A percentile compares a stretch with the other conserved stretches of the same genome.
Evolutionary conservation across 2,888 invertebrate species (phyloP).

Genomic region (Cylindroiulus punctatus): DNA sequence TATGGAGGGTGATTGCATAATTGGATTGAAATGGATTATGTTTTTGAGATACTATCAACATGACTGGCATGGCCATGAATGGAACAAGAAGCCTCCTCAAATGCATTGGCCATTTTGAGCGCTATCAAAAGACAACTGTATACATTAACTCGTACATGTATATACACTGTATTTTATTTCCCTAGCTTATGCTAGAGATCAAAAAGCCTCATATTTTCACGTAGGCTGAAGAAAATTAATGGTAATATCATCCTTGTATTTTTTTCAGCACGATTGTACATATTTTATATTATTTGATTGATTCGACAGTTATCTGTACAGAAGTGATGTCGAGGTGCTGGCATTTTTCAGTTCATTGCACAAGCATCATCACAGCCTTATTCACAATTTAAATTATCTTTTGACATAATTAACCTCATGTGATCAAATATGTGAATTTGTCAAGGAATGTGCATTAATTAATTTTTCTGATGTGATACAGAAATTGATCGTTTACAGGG

Average conservation of each 20-base stretch:
- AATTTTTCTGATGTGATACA: constrained; percentile 10
- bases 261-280: constrained; percentile 35
- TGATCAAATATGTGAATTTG: neutral
- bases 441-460: neutral
- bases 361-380: neutral
- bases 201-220: neutral
- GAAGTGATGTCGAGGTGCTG: neutral
- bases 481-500: constrained; percentile 6
- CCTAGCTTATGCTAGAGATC: constrained; percentile 13
- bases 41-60: neutral
- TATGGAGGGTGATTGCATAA: neutral
- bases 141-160: constrained; percentile 11
- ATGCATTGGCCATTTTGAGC: neutral
- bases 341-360: neutral
- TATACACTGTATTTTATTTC: constrained; percentile 33
- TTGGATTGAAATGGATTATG: constrained; percentile 22
- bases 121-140: constrained; percentile 6
- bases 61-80: neutral
- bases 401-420: neutral
- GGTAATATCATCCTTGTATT: constrained; percentile 39
- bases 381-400: neutral
- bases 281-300: constrained; percentile 44
- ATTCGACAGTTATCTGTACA: neutral
- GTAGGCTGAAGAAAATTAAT: neutral
- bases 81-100: neutral